phyloP scores from a whole-genome alignment of 2,797 vertebrate genomes.

The Cyprinella venusta region DNA sequence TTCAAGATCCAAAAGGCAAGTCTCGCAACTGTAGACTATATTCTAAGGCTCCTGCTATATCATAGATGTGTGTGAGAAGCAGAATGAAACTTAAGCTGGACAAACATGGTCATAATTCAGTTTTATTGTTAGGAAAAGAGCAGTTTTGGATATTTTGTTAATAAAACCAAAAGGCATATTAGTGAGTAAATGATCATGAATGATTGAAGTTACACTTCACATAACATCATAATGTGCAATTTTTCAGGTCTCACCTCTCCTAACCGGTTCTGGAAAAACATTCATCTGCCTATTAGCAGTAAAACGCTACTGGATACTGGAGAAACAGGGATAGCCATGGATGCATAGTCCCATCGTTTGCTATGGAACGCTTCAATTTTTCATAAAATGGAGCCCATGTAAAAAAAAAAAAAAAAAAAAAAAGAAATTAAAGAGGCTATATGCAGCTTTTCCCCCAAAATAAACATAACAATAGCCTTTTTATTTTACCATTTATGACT shows the following conservation, averaged over 20 bases:
- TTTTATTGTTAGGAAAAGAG: background rate
- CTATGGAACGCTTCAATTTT: background rate
- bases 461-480: no score
- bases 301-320: background rate
- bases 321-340: background rate
- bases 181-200: background rate
- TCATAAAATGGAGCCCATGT: background rate
- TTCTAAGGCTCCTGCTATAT: no score
- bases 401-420: no score
- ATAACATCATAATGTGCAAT: background rate
- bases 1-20: no score
- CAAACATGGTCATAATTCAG: background rate
- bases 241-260: background rate
- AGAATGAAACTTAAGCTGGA: background rate
- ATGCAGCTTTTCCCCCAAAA: no score
- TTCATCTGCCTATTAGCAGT: background rate
- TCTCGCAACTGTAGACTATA: no score
- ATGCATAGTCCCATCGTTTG: background rate
- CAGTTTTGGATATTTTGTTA: background rate
- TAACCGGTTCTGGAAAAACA: background rate
- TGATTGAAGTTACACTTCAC: background rate
- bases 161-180: background rate
- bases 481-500: no score
- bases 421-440: no score
- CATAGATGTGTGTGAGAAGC: background rate